phyloP scores from a whole-genome alignment of 2,113 vertebrate species.

The Prochilodus magdalenae region DNA sequence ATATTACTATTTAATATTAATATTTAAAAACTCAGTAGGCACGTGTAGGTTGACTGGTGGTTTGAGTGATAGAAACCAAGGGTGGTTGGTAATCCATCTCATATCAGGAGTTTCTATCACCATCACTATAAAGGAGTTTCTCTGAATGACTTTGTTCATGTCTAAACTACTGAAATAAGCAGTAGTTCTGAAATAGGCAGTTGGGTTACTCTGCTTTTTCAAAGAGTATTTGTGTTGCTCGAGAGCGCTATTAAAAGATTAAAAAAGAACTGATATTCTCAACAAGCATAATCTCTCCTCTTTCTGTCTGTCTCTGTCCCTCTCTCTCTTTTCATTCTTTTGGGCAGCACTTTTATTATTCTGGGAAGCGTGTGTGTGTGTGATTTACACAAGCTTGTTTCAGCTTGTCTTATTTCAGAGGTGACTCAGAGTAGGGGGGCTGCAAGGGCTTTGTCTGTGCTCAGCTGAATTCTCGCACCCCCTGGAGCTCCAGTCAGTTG shows the following conservation, averaged over 20 bases:
- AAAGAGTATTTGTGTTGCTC: too few relatives aligned
- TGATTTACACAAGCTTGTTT: conserved; percentile 63
- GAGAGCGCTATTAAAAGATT: not conserved
- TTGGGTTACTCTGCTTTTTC: too few relatives aligned
- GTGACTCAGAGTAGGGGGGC: conserved; percentile 44
- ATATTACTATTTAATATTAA: too few relatives aligned
- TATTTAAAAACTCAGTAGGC: too few relatives aligned
- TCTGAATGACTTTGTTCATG: too few relatives aligned
- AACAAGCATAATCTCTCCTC: not conserved
- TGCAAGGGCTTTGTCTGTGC: conserved; percentile 67
- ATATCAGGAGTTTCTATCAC: too few relatives aligned
- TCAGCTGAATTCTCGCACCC: conserved; percentile 65
- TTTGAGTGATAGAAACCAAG: too few relatives aligned
- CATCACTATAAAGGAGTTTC: too few relatives aligned
- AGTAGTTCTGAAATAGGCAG: too few relatives aligned
- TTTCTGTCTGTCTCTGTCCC: not conserved
- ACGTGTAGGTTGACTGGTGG: too few relatives aligned
- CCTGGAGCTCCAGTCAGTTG: conserved; percentile 52
- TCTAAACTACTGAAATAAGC: too few relatives aligned
- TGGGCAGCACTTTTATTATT: conserved; percentile 32
- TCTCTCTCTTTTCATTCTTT: conserved; percentile 4
- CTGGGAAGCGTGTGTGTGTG: conserved; percentile 30
- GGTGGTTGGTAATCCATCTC: too few relatives aligned
- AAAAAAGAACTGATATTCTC: not conserved
- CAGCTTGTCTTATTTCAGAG: conserved; percentile 57